phyloP scores from a whole-genome alignment of 2,888 invertebrate species.

The Mythimna ferrago region DNA sequence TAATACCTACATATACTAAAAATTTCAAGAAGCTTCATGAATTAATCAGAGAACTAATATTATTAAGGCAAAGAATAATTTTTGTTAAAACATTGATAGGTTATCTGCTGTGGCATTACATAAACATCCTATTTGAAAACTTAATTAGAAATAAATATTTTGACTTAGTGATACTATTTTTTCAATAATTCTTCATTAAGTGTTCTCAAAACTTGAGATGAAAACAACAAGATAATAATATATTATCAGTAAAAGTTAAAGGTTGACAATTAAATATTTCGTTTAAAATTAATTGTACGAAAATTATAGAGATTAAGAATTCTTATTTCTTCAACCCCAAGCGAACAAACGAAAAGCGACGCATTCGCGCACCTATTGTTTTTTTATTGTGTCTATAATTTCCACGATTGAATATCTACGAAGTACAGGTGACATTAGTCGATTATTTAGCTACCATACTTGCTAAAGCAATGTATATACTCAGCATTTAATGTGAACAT shows the following conservation, averaged over 20 bases:
- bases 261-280: neutral
- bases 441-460: neutral
- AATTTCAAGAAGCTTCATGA: neutral
- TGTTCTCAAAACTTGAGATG: neutral
- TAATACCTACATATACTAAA: too few relatives aligned
- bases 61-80: neutral
- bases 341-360: too few relatives aligned
- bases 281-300: neutral
- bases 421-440: neutral
- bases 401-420: neutral
- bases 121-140: neutral
- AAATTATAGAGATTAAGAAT: neutral
- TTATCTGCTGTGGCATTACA: neutral
- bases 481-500: too few relatives aligned
- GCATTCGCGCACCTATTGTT: too few relatives aligned
- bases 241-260: neutral
- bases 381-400: too few relatives aligned
- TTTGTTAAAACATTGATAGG: neutral
- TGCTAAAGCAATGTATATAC: neutral
- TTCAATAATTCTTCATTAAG: neutral
- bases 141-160: neutral
- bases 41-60: neutral
- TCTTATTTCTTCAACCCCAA: neutral
- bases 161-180: neutral
- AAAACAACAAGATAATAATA: conserved; percentile 3